Evolutionary conservation across 1,140 invertebrate genomes (phyloP), one percentile per base, ranked within the genome.

Genomic region (Drosophila tani): DNA sequence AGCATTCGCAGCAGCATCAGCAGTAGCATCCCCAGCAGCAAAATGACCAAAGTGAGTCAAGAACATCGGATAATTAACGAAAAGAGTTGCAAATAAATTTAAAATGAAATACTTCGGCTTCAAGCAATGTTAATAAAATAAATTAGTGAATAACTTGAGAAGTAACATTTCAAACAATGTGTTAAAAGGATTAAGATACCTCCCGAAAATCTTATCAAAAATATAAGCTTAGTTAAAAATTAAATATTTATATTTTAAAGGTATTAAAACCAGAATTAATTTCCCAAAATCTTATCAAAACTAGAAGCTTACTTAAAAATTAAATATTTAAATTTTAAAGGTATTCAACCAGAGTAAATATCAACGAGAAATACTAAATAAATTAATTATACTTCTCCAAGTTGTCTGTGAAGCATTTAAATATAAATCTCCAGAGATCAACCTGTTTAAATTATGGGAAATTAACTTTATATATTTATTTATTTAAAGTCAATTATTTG

Each of bases 41-140:
- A n/a, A 79, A 66, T 82, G 80, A 59, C 55, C 49, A 67, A 75
- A 75, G 81, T 82, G 80, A 82, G 81, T 79, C 47, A 38, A 63
- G 24, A 55, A 55, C 38, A 55, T 55, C 14, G 51, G 51, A 55
- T 21, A 21, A 21, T 15, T 15, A 9, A 15, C 17, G 15, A 38
- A 32, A 21, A 12, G 17, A 53, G 6, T 35, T 53, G 50, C 14
- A 35, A 53, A 35, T 35, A 53, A 35, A 53, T 19, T 35, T 19
- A 2, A 35, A 35, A 19, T 19, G 19, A 35, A 6, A 32, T 11
- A 24, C 21, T 35, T 0, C 0, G 3, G 2, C 29, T 35, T 35
- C 0, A 29, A 15, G 5, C 2, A 2, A 21, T 14, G 12, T 27
- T 5, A 19, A 21, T 17, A 19, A 14, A 6, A 12, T 6, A 6